phyloP scores from a whole-genome alignment of 2,888 invertebrate genomes.

The Euplexia lucipara region DNA sequence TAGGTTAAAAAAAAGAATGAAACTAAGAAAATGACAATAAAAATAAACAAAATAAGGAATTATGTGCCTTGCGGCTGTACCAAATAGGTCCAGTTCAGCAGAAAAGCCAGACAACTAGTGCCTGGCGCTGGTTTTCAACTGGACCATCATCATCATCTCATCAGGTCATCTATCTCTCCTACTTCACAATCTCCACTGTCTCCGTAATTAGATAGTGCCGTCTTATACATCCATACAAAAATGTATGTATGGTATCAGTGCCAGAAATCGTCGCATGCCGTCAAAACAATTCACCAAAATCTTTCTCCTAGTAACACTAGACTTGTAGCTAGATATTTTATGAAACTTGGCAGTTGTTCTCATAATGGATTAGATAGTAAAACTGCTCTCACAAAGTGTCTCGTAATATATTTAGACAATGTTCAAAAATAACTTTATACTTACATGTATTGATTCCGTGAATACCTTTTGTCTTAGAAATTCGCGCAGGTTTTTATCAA shows the following conservation, averaged over 20 bases:
- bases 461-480: neutral
- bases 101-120: no score
- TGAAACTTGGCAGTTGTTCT: conserved; percentile 29
- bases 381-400: conserved; percentile 21
- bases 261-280: neutral
- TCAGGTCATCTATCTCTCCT: no score
- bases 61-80: no score
- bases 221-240: no score
- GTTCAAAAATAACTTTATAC: conserved; percentile 9
- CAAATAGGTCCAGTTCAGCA: no score
- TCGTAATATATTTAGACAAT: conserved; percentile 21
- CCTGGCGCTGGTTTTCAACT: no score
- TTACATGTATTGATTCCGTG: neutral
- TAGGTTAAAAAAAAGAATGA: no score
- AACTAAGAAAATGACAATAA: no score
- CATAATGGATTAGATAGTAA: conserved; percentile 44
- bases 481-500: neutral
- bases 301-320: conserved; percentile 4
- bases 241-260: no score
- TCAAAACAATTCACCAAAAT: conserved; percentile 4
- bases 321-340: conserved; percentile 9
- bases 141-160: no score
- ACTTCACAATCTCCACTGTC: no score
- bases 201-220: neutral
- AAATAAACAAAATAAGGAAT: no score